Evolutionary conservation across 2,888 invertebrate genomes (phyloP).

Genomic region (Tipula lateralis): DNA sequence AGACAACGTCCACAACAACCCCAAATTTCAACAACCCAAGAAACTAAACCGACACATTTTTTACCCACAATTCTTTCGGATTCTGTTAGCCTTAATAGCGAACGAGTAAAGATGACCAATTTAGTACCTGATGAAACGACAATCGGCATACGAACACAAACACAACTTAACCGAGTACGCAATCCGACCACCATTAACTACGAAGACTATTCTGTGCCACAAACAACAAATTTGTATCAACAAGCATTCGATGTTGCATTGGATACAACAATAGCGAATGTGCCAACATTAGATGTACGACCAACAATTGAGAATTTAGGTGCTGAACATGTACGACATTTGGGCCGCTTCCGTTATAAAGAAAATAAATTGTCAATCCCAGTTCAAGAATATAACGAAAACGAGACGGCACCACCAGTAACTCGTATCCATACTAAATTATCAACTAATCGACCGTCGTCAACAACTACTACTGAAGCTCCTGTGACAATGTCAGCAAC

Average conservation of each 20-base stretch:
- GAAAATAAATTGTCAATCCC: constrained; percentile 20
- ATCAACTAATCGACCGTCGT: neutral
- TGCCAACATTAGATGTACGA: neutral
- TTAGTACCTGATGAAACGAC: neutral
- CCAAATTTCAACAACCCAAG: neutral
- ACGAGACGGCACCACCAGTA: neutral
- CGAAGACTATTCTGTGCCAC: neutral
- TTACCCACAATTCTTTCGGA: neutral
- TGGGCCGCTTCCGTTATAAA: constrained; percentile 31
- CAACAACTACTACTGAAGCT: constrained; percentile 28
- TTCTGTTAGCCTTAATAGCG: neutral
- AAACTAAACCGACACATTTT: neutral
- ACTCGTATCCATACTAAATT: neutral
- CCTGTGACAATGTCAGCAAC: constrained; percentile 29
- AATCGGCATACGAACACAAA: neutral
- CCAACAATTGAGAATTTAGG: neutral
- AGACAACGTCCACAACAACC: neutral
- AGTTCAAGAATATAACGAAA: neutral
- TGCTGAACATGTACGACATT: constrained; percentile 27
- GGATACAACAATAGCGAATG: neutral
- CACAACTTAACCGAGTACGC: neutral
- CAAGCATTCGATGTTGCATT: neutral
- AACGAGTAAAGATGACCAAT: neutral
- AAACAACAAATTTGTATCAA: neutral
- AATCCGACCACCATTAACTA: constrained; percentile 24